Evolutionary conservation across 1,140 invertebrate genomes (phyloP), one percentile per base, ranked within the genome.

Genomic region (Phenacoccus solenopsis): DNA sequence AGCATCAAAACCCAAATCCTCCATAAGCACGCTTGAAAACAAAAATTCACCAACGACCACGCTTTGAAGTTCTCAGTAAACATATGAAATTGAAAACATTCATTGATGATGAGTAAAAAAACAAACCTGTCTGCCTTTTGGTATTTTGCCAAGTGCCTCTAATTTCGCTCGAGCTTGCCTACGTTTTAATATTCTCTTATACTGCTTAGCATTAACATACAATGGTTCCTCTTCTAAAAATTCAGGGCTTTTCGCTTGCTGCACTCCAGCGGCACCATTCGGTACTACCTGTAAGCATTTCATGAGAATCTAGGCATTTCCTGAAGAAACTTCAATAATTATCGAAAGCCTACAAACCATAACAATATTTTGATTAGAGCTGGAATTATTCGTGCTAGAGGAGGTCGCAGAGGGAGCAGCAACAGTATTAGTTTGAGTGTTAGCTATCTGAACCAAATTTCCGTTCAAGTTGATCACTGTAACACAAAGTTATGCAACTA

Each of bases 171-270:
- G 80, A 0, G 93, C 94, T 76, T 94, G 91, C 69, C 94, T 80
- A 72, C 94, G 81, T 77, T 95, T 94, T 7, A 97, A 81, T 76
- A 97, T 97, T 70, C 93, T 83, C 76, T 93, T 90, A 79, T 97
- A 97, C 77, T 99, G 97, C 78, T 96, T 96, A n/a, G 95, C 95
- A 83, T 98, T 99, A 0, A 99, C 97, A 80, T 98, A 99, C 7
- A 98, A 79, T 1, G 94, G 93, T 76, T 97, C 93, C 78, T 96
- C 93, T 79, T 94, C 91, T 16, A 93, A 82, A 70, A 93, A 82
- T 78, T 91, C 91, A 0, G 87, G 38, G 75, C 72, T 77, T 79
- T 69, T 80, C 81, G 71, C 84, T 84, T 67, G 81, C 20, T 24
- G 68, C 7, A 12, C 57, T 21, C 5, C 16, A 28, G 20, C 28